Conservation (phyloP, 2,113 vertebrate genomes). For the Muntiacus reevesi region DNA sequence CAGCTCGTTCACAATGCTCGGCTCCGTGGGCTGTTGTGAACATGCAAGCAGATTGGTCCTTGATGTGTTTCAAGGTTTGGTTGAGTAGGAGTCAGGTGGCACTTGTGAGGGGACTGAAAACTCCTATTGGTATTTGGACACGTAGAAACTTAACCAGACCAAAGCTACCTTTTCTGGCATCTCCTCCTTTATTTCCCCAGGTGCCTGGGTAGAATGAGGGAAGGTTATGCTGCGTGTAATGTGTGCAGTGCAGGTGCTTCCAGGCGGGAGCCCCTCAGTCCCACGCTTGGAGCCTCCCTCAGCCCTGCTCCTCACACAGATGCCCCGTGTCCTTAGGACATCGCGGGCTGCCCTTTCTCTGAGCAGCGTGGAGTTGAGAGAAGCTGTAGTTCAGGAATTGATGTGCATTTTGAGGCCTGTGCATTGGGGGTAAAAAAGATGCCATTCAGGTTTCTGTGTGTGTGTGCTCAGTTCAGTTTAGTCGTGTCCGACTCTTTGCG, state of each 20-base stretch:
- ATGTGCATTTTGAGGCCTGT: not conserved
- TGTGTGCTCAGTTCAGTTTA: not conserved
- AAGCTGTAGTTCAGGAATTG: not conserved
- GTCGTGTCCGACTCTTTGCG: not conserved
- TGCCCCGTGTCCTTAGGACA: fast-evolving
- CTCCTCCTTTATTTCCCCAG: not conserved
- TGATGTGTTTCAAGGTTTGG: not conserved
- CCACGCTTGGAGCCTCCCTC: not conserved
- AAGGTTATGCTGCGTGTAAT: not conserved
- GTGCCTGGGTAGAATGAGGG: not conserved
- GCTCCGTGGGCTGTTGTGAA: not conserved
- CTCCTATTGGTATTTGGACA: not conserved
- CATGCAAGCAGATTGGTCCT: not conserved
- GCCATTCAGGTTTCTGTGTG: not conserved
- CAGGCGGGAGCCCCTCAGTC: not conserved
- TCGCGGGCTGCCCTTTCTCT: not conserved
- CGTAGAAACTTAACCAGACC: not conserved
- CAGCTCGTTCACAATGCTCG: not conserved
- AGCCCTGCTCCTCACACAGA: not conserved
- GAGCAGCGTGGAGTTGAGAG: not conserved
- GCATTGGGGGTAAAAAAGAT: not conserved
- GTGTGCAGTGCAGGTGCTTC: not conserved
- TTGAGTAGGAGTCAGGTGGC: not conserved
- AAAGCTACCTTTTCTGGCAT: not conserved
- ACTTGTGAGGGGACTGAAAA: not conserved